A percentile compares a stretch with the other conserved stretches of the same genome.
These are phyloP conservation scores for Pectinophora gossypiella DNA, from an alignment of 1,140 invertebrate genomes.

Conservation along the genomic window DNA sequence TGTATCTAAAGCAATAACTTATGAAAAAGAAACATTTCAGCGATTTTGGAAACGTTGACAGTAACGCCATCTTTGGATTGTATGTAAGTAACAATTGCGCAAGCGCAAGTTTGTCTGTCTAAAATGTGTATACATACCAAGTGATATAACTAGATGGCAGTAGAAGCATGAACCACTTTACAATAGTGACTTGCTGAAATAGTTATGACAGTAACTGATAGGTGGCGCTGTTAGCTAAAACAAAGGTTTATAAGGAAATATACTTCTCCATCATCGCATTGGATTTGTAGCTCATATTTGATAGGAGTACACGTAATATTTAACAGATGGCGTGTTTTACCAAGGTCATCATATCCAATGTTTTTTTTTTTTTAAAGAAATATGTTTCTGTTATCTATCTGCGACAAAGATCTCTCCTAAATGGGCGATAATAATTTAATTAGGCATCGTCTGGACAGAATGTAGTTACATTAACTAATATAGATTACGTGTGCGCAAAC, in stretches of 20 bases:
- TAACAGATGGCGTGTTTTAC: conserved; percentile 17
- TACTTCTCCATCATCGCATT: no score
- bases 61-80: not conserved
- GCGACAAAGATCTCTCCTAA: no score
- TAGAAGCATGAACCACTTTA: not conserved
- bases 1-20: not conserved
- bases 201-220: not conserved
- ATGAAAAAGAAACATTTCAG: not conserved
- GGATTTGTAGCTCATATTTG: no score
- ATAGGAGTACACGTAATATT: no score
- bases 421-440: no score
- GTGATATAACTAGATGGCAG: not conserved
- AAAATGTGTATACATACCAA: not conserved
- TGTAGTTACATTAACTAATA: no score
- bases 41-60: not conserved
- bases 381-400: no score
- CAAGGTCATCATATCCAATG: no score
- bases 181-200: not conserved
- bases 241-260: no score
- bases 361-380: no score
- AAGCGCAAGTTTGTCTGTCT: not conserved
- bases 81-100: not conserved
- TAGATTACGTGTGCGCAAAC: no score
- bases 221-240: not conserved
- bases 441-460: no score